Conservation (phyloP, 2,888 invertebrate genomes). For the Amaurobius ferox region DNA sequence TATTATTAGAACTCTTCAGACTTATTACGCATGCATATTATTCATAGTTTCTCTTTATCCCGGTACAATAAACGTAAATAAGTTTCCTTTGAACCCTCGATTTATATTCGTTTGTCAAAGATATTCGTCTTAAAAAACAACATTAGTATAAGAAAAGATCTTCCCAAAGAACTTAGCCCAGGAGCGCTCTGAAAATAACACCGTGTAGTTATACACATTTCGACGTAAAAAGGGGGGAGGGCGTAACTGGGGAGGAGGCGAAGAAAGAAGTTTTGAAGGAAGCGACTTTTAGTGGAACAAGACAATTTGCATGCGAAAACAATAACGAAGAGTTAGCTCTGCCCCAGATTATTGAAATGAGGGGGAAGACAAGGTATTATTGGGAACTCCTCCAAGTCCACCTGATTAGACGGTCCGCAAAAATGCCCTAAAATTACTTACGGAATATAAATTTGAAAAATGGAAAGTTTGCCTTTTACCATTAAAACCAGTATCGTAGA, state of each 20-base stretch:
- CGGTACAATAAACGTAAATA: slow-evolving; percentile 7
- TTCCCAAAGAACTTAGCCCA: background rate
- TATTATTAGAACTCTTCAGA: slow-evolving; percentile 3
- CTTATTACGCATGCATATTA: slow-evolving; percentile 14
- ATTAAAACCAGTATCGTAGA: background rate
- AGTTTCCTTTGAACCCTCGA: background rate
- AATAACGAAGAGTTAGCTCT: slow-evolving; percentile 45
- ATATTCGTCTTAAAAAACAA: background rate
- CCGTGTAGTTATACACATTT: background rate
- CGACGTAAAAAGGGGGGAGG: background rate
- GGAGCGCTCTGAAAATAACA: background rate
- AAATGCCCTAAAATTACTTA: background rate
- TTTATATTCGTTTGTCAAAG: slow-evolving; percentile 14
- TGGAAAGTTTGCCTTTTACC: background rate
- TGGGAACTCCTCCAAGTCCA: slow-evolving; percentile 8
- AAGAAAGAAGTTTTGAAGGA: background rate
- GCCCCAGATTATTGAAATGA: slow-evolving; percentile 60
- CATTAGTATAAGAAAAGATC: background rate
- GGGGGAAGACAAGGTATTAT: slow-evolving; percentile 43
- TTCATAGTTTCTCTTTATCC: background rate
- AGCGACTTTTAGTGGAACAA: slow-evolving; percentile 26
- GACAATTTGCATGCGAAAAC: slow-evolving; percentile 60
- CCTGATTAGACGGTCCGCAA: slow-evolving; percentile 13
- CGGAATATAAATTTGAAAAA: slow-evolving; percentile 16
- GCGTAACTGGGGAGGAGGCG: background rate